These are phyloP conservation scores for Drymodes brunneopygia DNA, from an alignment of 2,113 vertebrate genomes.

Conservation along the genomic window DNA sequence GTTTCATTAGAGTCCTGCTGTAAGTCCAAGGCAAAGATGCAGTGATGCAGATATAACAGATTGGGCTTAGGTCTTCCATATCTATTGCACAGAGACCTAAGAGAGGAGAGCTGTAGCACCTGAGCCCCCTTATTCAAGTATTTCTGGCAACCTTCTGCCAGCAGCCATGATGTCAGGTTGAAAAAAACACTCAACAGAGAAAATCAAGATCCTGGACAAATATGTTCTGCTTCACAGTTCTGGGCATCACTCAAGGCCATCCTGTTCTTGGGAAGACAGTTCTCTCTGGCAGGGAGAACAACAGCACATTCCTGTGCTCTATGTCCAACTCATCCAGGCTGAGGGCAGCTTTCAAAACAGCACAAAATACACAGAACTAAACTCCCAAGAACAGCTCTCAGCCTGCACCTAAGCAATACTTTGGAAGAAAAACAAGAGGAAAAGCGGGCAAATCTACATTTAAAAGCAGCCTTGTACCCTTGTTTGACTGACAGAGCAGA, in stretches of 20 bases:
- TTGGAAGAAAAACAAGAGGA: not conserved
- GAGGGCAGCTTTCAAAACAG: not conserved
- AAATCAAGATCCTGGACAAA: not conserved
- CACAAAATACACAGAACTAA: not conserved
- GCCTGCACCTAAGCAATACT: not conserved
- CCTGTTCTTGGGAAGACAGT: not conserved
- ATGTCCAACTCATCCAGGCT: not conserved
- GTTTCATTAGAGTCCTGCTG: not conserved
- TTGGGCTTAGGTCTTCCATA: accelerated
- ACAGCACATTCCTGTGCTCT: not conserved
- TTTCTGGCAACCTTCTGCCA: not conserved
- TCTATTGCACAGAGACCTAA: not conserved
- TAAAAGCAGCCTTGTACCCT: not conserved
- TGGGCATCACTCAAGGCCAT: not conserved
- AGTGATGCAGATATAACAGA: not conserved
- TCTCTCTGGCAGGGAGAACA: not conserved
- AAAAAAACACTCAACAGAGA: not conserved
- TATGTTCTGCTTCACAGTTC: not conserved
- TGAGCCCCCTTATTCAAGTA: not conserved
- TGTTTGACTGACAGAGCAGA: not conserved
- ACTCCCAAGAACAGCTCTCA: not conserved
- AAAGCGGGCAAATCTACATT: not conserved
- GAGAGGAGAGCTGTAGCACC: not conserved
- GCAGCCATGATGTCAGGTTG: not conserved
- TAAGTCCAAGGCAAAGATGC: not conserved